Conservation (phyloP, 2,888 invertebrate species). For the Microplitis manilae region DNA sequence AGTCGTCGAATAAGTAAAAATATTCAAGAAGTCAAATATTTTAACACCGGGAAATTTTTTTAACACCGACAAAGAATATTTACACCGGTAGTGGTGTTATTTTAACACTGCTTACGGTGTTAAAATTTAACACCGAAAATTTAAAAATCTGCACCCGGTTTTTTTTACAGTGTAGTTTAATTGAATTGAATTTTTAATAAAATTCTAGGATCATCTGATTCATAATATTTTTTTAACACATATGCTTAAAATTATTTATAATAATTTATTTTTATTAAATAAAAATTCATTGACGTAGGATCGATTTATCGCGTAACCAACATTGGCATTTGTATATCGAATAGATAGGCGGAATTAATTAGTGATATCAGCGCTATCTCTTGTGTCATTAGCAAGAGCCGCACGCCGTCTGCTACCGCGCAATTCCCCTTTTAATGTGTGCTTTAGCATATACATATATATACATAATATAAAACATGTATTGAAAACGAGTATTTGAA, state of each 20-base stretch:
- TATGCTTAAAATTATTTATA: background rate
- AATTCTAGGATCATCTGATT: no score
- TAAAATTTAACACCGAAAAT: no score
- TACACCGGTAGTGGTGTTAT: no score
- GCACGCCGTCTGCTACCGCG: slow-evolving; percentile 58
- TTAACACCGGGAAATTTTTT: no score
- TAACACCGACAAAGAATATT: no score
- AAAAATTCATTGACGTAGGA: slow-evolving; percentile 17
- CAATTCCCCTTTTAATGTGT: slow-evolving; percentile 52
- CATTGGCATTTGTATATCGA: slow-evolving; percentile 67
- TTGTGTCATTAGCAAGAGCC: slow-evolving; percentile 69
- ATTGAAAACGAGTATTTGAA: background rate
- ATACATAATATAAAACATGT: background rate
- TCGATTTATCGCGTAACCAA: slow-evolving; percentile 28
- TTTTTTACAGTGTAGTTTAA: no score
- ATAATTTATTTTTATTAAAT: background rate
- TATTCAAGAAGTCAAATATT: no score
- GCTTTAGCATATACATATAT: slow-evolving; percentile 36
- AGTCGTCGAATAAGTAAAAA: no score
- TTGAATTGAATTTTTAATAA: no score
- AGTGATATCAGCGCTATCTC: slow-evolving; percentile 70
- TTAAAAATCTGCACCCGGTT: no score
- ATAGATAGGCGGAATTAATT: slow-evolving; percentile 70
- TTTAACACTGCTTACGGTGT: no score
- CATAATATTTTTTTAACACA: no score